Conservation (phyloP, 1,140 invertebrate species). For the Pogonomyrmex barbatus region DNA sequence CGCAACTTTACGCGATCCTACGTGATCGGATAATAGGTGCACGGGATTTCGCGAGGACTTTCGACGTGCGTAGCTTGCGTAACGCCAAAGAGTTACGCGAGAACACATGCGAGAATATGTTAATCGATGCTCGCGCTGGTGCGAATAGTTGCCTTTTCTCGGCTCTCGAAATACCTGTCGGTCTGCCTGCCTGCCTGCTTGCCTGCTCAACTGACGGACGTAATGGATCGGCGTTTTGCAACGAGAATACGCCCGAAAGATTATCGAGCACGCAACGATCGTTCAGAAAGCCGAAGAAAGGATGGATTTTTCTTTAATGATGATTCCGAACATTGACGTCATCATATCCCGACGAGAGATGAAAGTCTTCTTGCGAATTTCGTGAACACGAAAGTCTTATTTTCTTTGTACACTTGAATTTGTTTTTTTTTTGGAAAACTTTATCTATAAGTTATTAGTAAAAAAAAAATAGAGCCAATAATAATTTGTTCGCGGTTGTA, state of each 20-base stretch:
- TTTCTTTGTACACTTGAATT: not conserved
- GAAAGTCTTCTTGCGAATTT: not conserved
- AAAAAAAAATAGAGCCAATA: not conserved
- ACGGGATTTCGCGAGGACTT: slow-evolving; percentile 57
- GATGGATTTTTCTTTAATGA: not conserved
- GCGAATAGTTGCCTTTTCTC: slow-evolving; percentile 26
- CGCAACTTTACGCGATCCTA: not conserved
- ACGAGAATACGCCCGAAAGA: slow-evolving; percentile 20
- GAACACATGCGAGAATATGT: not conserved
- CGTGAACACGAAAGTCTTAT: not conserved
- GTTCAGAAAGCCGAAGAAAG: slow-evolving; percentile 15
- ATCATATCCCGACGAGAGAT: slow-evolving; percentile 1
- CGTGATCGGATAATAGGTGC: slow-evolving; percentile 28
- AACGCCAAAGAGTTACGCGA: slow-evolving; percentile 44
- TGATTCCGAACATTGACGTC: not conserved
- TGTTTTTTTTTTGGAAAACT: not conserved
- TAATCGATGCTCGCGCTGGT: slow-evolving; percentile 43
- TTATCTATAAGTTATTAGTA: not conserved
- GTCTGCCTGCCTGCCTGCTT: not conserved
- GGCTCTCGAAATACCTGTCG: slow-evolving; percentile 45
- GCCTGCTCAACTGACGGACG: not conserved
- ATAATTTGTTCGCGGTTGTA: not conserved
- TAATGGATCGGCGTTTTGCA: slow-evolving; percentile 41
- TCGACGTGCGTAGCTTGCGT: slow-evolving; percentile 53
- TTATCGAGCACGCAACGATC: not conserved